Conservation (phyloP, 2,113 vertebrate genomes). For the Erpornis zantholeuca region DNA sequence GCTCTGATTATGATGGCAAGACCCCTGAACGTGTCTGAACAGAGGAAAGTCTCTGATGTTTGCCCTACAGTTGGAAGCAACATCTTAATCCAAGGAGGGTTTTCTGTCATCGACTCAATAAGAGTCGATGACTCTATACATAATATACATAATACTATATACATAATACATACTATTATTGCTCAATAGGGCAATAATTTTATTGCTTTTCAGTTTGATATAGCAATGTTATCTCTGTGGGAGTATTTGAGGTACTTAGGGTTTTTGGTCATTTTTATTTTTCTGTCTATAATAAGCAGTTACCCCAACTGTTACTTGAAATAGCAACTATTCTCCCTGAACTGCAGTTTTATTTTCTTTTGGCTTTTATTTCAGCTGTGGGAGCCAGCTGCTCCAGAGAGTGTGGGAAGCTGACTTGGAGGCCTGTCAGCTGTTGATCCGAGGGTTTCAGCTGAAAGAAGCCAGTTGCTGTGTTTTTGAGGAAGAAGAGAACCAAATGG, state of each 20-base stretch:
- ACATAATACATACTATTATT: too few relatives aligned
- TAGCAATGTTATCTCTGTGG: neutral
- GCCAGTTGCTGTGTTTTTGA: conserved; percentile 56
- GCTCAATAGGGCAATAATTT: neutral
- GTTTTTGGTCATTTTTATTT: neutral
- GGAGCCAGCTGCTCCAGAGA: conserved; percentile 77
- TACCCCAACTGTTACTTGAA: conserved; percentile 24
- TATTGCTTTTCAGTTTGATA: neutral
- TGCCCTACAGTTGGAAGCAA: neutral
- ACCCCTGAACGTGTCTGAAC: neutral
- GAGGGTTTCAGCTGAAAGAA: conserved; percentile 76
- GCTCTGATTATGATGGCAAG: neutral
- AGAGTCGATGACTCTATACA: too few relatives aligned
- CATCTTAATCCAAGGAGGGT: neutral
- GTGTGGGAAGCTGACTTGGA: conserved; percentile 90
- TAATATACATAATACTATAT: too few relatives aligned
- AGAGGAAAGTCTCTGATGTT: neutral
- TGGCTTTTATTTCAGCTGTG: conserved; percentile 74
- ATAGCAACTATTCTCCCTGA: conserved; percentile 44
- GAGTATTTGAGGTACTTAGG: neutral
- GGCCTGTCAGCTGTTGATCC: conserved; percentile 83
- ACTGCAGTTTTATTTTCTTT: conserved; percentile 42
- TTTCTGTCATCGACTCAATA: neutral
- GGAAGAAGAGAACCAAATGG: conserved; percentile 60
- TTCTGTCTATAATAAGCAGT: conserved; percentile 12